phyloP scores from a whole-genome alignment of 2,113 vertebrate species.

The Grallaria varia region DNA sequence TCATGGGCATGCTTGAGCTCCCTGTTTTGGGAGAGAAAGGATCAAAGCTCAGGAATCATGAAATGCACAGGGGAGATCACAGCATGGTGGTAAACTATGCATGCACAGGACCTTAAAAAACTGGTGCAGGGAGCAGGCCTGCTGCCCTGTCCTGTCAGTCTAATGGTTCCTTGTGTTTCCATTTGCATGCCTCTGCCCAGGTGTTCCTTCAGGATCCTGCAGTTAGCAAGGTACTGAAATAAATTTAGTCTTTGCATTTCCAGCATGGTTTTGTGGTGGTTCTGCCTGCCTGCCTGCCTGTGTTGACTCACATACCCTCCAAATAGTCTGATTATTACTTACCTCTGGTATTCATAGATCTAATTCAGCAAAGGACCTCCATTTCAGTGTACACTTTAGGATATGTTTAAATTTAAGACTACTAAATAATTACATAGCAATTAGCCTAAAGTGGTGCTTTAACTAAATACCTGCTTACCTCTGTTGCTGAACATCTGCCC shows the following conservation, averaged over 20 bases:
- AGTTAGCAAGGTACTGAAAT: background rate
- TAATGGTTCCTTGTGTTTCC: background rate
- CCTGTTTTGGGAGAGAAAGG: background rate
- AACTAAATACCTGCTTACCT: background rate
- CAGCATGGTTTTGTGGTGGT: background rate
- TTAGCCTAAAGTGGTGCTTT: background rate
- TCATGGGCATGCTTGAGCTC: background rate
- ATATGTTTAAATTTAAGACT: background rate
- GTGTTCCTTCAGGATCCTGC: rapidly evolving
- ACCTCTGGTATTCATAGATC: background rate
- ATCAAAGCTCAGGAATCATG: background rate
- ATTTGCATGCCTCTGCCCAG: rapidly evolving
- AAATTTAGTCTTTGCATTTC: background rate
- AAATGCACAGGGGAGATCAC: background rate
- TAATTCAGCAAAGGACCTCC: background rate
- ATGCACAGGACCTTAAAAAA: background rate
- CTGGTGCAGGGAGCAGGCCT: background rate
- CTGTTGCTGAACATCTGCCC: background rate
- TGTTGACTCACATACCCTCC: background rate
- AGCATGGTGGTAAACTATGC: background rate
- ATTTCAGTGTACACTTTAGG: background rate
- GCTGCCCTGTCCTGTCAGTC: too few species aligned
- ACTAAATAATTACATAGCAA: background rate
- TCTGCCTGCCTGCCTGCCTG: background rate
- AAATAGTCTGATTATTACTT: background rate